Percentiles rank a stretch among this genome's conserved stretches.
Conservation (phyloP, 1,140 invertebrate species). For the Philaenus spumarius region DNA sequence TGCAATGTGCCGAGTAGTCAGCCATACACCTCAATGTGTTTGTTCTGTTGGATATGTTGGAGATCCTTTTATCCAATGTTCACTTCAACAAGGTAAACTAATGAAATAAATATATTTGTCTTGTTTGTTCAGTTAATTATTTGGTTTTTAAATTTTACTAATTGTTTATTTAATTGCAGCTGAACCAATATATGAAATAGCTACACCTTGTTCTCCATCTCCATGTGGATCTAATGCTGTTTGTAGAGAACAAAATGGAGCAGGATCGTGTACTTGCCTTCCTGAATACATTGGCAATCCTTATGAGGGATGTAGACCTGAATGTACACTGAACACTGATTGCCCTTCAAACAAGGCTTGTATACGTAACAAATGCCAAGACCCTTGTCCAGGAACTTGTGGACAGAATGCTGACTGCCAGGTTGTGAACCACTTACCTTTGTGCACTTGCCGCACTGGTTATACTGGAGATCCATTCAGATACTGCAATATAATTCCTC, state of each 20-base stretch:
- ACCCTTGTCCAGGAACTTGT: constrained; percentile 71
- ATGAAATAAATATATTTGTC: background rate
- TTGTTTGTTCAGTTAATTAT: background rate
- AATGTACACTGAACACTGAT: constrained; percentile 64
- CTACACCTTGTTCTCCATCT: constrained; percentile 56
- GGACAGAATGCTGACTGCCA: constrained; percentile 66
- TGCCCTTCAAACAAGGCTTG: constrained; percentile 65
- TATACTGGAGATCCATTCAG: constrained; percentile 69
- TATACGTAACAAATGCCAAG: constrained; percentile 61
- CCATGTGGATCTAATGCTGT: constrained; percentile 68
- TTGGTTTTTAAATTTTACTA: background rate
- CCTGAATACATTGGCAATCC: constrained; percentile 64
- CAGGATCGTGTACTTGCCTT: constrained; percentile 59
- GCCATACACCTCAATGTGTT: constrained; percentile 55
- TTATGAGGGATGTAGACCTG: constrained; percentile 63
- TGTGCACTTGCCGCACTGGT: constrained; percentile 61
- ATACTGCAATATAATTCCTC: constrained; percentile 48
- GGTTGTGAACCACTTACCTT: constrained; percentile 63
- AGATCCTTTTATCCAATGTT: constrained; percentile 56
- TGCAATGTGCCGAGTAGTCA: constrained; percentile 58
- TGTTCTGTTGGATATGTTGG: constrained; percentile 51
- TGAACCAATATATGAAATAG: constrained; percentile 25
- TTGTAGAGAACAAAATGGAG: constrained; percentile 56
- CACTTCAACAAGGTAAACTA: constrained; percentile 12
- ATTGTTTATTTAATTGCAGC: constrained; percentile 18